These are phyloP conservation scores for Centropus bengalensis DNA, from an alignment of 2,113 vertebrate genomes.

Conservation along the genomic window DNA sequence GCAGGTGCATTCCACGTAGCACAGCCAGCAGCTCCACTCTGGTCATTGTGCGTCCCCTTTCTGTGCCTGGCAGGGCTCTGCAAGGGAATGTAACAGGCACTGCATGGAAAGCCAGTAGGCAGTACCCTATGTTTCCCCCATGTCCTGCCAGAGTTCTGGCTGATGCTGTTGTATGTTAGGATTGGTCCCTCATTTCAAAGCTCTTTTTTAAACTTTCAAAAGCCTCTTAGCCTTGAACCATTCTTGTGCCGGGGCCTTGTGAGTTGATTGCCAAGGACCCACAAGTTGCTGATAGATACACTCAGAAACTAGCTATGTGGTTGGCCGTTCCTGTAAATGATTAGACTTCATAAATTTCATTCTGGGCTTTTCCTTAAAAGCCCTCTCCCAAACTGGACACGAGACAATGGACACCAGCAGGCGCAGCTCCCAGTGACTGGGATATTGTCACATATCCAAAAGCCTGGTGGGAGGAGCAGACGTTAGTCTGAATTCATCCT, in stretches of 20 bases:
- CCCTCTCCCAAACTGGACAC: conserved; percentile 39
- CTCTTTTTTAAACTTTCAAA: not conserved
- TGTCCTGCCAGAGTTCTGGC: not conserved
- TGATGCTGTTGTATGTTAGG: not conserved
- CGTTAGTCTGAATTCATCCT: conserved; percentile 63
- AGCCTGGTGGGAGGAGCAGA: conserved; percentile 64
- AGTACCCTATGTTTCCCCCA: not conserved
- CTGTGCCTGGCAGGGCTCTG: not conserved
- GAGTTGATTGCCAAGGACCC: not conserved
- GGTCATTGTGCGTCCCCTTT: not conserved
- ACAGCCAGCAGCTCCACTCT: not conserved
- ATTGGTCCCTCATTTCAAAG: not conserved
- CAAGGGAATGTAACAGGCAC: not conserved
- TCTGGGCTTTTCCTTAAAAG: conserved; percentile 46
- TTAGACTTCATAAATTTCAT: conserved; percentile 1
- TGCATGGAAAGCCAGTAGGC: not conserved
- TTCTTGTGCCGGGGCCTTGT: not conserved
- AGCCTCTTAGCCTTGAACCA: not conserved
- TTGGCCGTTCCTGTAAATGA: conserved; percentile 41
- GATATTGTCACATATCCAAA: conserved; percentile 61
- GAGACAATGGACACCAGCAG: conserved; percentile 62
- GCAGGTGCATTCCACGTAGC: not conserved
- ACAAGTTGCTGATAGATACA: not conserved
- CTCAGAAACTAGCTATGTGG: not conserved
- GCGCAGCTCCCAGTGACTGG: conserved; percentile 43